Base-by-base conservation (phyloP, 37 sponge, comb jelly and placozoan species). In the Mnemiopsis leidyi region DNA sequence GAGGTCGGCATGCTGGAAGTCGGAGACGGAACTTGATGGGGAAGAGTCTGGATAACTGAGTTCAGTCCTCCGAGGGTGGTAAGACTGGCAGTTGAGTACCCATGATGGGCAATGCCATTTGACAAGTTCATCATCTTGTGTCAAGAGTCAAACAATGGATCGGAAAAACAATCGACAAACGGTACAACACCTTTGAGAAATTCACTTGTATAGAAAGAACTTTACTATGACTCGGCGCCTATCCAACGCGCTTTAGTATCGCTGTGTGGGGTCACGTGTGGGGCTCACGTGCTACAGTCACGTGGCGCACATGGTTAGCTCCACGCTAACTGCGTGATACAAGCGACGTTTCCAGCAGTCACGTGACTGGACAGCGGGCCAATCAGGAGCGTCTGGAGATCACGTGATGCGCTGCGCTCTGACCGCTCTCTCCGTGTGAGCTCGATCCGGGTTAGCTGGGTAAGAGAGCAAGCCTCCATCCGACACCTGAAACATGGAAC, bases 61-160 rank as follows among this genome's bases (percentile, higher is more conserved):
- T 85, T 85, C 29, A 85, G n/a, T 24, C 48, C 48, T 13, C 90
- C 90, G 2, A 85, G 90, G 7, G 90, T 32, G 9, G 90, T 85
- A 35, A 85, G 36, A 39, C 90, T 85, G 48, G 90, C 61, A 13
- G 90, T n/a, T 0, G 61, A 38, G 48, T 85, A 85, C 40, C 90
- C 61, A 39, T 85, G 90, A 40, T 85, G 90, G 61, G 61, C 90
- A 85, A 40, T 40, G 23, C 90, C 90, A 39, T 40, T 85, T 23
- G 90, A 40, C 90, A 85, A n/a, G 90, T 85, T 85, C 90, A 85
- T 85, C 90, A 85, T 85, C 5, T n/a, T 85, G n/a, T n/a, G 90
- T 85, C 20, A 85, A 77, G 79, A 77, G 79, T 32, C 36, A 34
- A 77, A 77, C 79, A 77, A 77, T 31, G 33, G 79, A 36, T 77